Conservation (phyloP, 2,888 invertebrate species). For the Lypha dubia region DNA sequence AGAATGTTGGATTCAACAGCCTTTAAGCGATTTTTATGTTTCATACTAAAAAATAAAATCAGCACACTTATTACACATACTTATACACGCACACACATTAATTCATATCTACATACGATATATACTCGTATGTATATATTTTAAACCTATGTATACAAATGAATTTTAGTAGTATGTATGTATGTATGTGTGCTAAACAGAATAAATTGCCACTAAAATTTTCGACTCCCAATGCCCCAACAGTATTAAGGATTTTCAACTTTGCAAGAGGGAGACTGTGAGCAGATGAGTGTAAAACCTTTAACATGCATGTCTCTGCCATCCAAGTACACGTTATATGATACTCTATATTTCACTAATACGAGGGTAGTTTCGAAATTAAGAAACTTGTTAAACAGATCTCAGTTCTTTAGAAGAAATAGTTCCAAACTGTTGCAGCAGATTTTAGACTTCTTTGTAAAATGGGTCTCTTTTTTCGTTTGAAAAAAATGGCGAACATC, state of each 20-base stretch:
- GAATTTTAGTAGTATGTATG: neutral
- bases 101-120: neutral
- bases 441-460: too few species aligned
- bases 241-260: slow-evolving; percentile 1
- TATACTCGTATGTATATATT: neutral
- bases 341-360: neutral
- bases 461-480: too few species aligned
- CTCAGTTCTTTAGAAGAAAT: too few species aligned
- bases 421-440: too few species aligned
- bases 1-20: slow-evolving; percentile 42
- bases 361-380: neutral
- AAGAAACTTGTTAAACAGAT: too few species aligned
- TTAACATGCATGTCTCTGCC: slow-evolving; percentile 48
- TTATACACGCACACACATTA: neutral
- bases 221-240: slow-evolving; percentile 23
- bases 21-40: slow-evolving; percentile 58
- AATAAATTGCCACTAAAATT: neutral
- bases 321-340: slow-evolving; percentile 1
- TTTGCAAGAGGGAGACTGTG: neutral
- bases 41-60: slow-evolving; percentile 43
- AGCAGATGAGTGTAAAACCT: slow-evolving; percentile 26
- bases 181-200: neutral
- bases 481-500: too few species aligned
- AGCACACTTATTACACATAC: neutral
- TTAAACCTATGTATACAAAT: neutral